Evolutionary conservation across 2,113 vertebrate genomes (phyloP).

Genomic region (Phalacrocorax carbo): DNA sequence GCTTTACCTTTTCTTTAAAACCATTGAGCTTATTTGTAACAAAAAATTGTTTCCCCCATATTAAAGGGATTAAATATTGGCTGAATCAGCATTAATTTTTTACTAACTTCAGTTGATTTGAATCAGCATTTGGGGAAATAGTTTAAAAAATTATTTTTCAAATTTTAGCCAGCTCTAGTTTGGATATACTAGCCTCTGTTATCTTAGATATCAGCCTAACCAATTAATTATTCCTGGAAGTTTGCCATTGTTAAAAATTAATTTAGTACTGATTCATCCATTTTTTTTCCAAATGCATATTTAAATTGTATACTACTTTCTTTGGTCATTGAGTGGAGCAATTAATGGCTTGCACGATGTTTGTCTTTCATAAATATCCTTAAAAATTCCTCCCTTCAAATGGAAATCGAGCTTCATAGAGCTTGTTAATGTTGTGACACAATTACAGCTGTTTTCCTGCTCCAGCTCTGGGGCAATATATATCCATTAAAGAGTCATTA

Average conservation of each 20-base stretch:
- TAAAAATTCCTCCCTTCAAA: slow-evolving; percentile 24
- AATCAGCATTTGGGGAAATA: neutral
- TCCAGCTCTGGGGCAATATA: neutral
- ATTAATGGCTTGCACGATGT: neutral
- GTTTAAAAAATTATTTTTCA: neutral
- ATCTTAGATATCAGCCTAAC: neutral
- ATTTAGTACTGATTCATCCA: neutral
- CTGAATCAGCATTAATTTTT: neutral
- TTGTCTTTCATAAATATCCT: slow-evolving; percentile 16
- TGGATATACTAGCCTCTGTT: neutral
- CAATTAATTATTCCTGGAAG: neutral
- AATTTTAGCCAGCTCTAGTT: neutral
- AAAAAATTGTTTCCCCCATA: neutral
- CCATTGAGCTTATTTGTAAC: neutral
- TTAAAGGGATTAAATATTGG: neutral
- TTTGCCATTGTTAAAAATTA: slow-evolving; percentile 11
- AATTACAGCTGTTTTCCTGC: neutral
- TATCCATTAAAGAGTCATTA: slow-evolving; percentile 12
- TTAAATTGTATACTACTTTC: slow-evolving; percentile 5
- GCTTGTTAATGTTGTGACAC: neutral
- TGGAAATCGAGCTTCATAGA: neutral
- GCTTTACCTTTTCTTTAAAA: neutral
- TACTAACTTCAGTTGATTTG: neutral
- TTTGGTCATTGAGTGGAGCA: neutral
- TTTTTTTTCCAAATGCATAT: neutral